Percentiles rank a stretch among this genome's conserved stretches.
These are phyloP conservation scores for Fragum whitleyi DNA, from an alignment of 2,888 invertebrate genomes.

Conservation along the genomic window DNA sequence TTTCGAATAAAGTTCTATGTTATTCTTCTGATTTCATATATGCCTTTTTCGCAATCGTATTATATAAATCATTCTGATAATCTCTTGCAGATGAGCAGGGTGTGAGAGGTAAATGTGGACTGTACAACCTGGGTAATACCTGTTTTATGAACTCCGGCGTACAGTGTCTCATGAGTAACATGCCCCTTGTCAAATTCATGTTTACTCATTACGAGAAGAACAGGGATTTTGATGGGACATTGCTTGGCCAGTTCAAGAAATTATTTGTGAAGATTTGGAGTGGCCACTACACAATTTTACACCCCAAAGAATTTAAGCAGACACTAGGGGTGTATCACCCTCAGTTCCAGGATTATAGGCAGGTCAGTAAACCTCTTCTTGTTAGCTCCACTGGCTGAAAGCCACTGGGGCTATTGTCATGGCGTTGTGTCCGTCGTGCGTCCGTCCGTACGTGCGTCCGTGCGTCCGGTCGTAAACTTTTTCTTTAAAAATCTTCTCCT, in stretches of 20 bases:
- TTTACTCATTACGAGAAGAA: conserved; percentile 79
- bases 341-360: conserved; percentile 89
- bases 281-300: conserved; percentile 87
- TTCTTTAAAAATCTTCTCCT: too few relatives aligned
- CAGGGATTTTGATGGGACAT: conserved; percentile 74
- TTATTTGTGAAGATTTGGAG: conserved; percentile 88
- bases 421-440: too few relatives aligned
- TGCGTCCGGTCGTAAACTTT: too few relatives aligned
- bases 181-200: conserved; percentile 87
- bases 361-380: conserved; percentile 86
- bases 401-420: too few relatives aligned
- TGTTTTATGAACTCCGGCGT: conserved; percentile 96
- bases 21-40: background rate
- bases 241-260: conserved; percentile 87
- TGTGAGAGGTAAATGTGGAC: conserved; percentile 88
- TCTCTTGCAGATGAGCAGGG: conserved; percentile 74
- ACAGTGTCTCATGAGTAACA: conserved; percentile 92
- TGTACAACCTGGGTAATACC: conserved; percentile 94
- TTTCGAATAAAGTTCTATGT: too few relatives aligned
- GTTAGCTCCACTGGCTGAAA: too few relatives aligned
- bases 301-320: conserved; percentile 88
- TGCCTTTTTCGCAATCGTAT: too few relatives aligned
- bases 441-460: too few relatives aligned
- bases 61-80: too few relatives aligned
- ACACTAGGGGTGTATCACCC: conserved; percentile 87